Conservation (phyloP, 1,140 invertebrate species). For the Camponotus floridanus region DNA sequence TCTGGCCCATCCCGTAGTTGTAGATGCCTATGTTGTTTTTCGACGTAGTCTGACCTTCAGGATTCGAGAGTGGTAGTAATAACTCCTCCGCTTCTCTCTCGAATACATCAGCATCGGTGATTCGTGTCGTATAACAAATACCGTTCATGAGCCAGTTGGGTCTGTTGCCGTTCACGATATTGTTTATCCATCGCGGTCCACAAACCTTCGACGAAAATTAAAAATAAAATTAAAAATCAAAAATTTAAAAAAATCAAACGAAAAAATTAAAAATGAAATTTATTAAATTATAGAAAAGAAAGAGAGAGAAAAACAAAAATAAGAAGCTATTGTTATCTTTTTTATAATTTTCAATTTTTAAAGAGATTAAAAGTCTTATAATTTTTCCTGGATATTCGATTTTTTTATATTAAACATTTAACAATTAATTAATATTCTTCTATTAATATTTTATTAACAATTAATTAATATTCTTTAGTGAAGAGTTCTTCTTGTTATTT, state of each 20-base stretch:
- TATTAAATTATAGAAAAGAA: neutral
- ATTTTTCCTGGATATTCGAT: neutral
- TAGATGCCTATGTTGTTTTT: slow-evolving; percentile 33
- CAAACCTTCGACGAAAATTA: slow-evolving; percentile 73
- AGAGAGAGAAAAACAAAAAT: neutral
- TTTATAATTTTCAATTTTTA: neutral
- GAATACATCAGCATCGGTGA: slow-evolving; percentile 44
- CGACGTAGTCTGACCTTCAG: neutral
- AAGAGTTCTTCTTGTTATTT: neutral
- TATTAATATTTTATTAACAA: too few species aligned
- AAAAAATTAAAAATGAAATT: neutral
- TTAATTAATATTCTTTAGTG: too few species aligned
- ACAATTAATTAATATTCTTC: too few species aligned
- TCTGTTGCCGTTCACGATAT: neutral
- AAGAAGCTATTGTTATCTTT: neutral
- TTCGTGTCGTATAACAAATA: slow-evolving; percentile 82
- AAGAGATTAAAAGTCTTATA: neutral
- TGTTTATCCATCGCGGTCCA: slow-evolving; percentile 76
- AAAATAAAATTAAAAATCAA: too few species aligned
- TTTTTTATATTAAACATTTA: too few species aligned
- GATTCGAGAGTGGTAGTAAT: slow-evolving; percentile 48
- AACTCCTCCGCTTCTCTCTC: slow-evolving; percentile 39
- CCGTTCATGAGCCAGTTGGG: slow-evolving; percentile 80
- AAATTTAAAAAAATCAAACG: too few species aligned
- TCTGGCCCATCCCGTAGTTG: slow-evolving; percentile 77